A percentile compares a stretch with the other conserved stretches of the same genome.
Evolutionary conservation across 2,888 invertebrate genomes (phyloP).

Genomic region (Amblyjoppa proteus): DNA sequence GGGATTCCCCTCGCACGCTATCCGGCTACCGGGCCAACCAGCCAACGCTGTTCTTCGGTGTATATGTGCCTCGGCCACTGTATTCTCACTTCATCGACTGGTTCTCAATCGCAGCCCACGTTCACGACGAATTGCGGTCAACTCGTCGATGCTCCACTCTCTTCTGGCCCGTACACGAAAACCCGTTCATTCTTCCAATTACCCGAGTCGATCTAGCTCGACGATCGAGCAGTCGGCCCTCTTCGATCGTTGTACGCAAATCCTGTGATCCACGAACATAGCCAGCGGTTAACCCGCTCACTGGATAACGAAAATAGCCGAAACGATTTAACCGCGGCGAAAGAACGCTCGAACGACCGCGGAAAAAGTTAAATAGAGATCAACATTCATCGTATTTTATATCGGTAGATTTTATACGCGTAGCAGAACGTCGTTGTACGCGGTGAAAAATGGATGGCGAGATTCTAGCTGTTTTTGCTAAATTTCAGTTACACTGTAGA

Average conservation of each 20-base stretch:
- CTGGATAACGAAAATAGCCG: conserved; percentile 39
- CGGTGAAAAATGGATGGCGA: too few relatives aligned
- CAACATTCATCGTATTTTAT: not conserved
- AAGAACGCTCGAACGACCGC: not conserved
- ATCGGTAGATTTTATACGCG: not conserved
- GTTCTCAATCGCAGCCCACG: conserved; percentile 57
- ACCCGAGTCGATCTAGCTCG: conserved; percentile 61
- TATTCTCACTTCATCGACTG: conserved; percentile 60
- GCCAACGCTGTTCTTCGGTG: conserved; percentile 19
- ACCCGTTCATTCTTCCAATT: conserved; percentile 62
- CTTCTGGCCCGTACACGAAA: conserved; percentile 24
- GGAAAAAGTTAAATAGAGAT: not conserved
- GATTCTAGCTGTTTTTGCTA: too few relatives aligned
- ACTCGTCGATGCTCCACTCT: conserved; percentile 35
- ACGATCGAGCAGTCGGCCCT: conserved; percentile 49
- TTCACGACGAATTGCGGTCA: conserved; percentile 62
- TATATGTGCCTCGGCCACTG: conserved; percentile 49
- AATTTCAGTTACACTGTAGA: too few relatives aligned
- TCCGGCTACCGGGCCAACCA: conserved; percentile 10
- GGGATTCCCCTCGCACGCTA: conserved; percentile 22
- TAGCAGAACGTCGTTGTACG: not conserved
- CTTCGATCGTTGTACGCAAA: conserved; percentile 62
- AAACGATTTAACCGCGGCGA: conserved; percentile 40
- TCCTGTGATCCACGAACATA: conserved; percentile 58
- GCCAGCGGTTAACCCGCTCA: conserved; percentile 45